Evolutionary conservation across 2,797 vertebrate species (phyloP).

Genomic region (Alectoris magna): DNA sequence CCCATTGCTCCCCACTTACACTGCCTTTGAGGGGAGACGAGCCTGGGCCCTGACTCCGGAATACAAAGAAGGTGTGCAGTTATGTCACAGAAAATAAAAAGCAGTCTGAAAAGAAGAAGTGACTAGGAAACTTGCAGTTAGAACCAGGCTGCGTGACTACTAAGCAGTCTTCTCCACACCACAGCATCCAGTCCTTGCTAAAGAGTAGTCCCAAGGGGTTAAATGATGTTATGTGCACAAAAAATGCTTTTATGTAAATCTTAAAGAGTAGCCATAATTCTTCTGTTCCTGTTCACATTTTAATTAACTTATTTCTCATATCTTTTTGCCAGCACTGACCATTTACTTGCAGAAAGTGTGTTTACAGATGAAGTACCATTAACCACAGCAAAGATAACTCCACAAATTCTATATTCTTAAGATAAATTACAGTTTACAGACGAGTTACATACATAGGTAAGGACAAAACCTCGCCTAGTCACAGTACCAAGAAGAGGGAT

Average conservation of each 20-base stretch:
- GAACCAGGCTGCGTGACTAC: neutral
- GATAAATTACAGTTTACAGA: neutral
- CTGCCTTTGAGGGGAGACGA: neutral
- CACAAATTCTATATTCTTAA: neutral
- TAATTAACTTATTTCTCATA: neutral
- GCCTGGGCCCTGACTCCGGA: neutral
- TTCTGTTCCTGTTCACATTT: neutral
- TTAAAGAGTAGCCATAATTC: neutral
- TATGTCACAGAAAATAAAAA: rapidly evolving
- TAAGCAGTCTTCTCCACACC: neutral
- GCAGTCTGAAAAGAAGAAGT: neutral
- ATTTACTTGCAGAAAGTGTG: neutral
- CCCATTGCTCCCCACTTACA: neutral
- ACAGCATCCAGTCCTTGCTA: rapidly evolving
- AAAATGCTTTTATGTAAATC: neutral
- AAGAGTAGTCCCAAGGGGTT: rapidly evolving
- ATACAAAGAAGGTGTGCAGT: neutral
- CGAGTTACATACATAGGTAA: neutral
- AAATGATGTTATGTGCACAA: neutral
- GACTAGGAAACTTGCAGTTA: neutral
- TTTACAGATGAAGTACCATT: neutral
- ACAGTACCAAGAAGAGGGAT: neutral
- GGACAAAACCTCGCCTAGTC: neutral
- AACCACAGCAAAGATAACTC: neutral
- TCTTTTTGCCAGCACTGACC: neutral